Base-by-base conservation (phyloP, 1,140 invertebrate genomes). In the Drosophila athabasca region DNA sequence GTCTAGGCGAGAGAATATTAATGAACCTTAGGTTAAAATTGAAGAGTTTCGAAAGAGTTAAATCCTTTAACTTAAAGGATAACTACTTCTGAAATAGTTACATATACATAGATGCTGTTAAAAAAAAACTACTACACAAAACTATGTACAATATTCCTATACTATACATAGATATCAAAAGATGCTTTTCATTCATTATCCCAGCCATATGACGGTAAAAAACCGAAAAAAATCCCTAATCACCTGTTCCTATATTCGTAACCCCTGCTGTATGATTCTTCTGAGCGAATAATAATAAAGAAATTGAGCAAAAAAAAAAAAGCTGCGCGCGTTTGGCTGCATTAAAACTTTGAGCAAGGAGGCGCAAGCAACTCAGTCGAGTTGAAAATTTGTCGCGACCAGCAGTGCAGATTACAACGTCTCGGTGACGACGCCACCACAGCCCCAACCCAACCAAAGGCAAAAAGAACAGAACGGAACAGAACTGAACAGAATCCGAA, bases 311-410 rank as follows among this genome's bases (percentile, higher is more conserved):
- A 35, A 53, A 45, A 52, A 53, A 45, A 52, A 87, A 73, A 70
- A 87, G 57, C 78, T 62, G 74, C 55, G 68, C 65, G 69, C 59
- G 49, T 67, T 85, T 76, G 62, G 68, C 66, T 85, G 79, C 78
- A 85, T 85, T 88, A 84, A 84, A 84, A 85, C 82, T 71, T 85
- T 76, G 74, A 75, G 82, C 75, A 88, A 88, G 83, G 78, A 88
- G 82, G 74, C 82, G 87, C 79, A 62, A 68, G 68, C 79, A 83
- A 79, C 72, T 87, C 83, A 87, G 83, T 87, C 62, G 83, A 82
- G 70, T 81, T 79, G 83, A 83, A 71, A 81, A 76, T 79, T 88
- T 87, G 83, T 81, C 83, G 74, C 83, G 83, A 80, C 62, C 78
- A 81, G 64, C 76, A 73, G 6, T 31, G 57, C 57, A 51, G 59